Evolutionary conservation across 2,888 invertebrate genomes (phyloP), one percentile per base, ranked within the genome.

Genomic region (Cerceris ruficornis): DNA sequence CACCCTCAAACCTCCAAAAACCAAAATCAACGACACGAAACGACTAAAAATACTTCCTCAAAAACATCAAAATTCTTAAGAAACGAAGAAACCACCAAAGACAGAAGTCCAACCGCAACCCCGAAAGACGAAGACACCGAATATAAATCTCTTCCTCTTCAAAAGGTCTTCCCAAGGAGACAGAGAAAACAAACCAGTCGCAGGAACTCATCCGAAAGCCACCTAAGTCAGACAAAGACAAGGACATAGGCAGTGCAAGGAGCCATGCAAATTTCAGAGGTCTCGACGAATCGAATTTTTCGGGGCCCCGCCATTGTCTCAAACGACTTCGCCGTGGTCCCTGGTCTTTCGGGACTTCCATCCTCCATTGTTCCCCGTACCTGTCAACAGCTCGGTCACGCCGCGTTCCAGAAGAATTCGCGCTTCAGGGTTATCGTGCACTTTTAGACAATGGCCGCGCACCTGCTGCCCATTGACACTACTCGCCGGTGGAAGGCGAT

Each of bases 341-440:
- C 54, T 14, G 58, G n/a, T 14, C 68, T 64, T 64, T 66, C 55
- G 65, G 65, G 75, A 81, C 75, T 83, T 81, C 75, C 82, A 84
- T 71, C 83, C 75, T 73, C 83, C 69, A 88, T 89, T 89, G 88
- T 88, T 74, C 80, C 9, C 1, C 11, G n/a, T 15, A 68, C 73
- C 84, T 87, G 86, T 88, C 86, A 87, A 87, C 84, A 57, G 61
- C 9, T 58, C 84, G 82, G 88, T 86, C 87, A 88, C 83, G 86
- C 77, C 76, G 75, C 74, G 79, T 82, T 77, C 74, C 59, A 60
- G 62, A 61, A 68, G 75, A 81, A 83, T 85, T 85, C 86, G 86
- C 88, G 85, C 81, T 86, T 85, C 80, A 85, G 79, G 84, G 82
- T 88, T 87, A 87, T 88, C 82, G 86, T 85, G 86, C 86, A 84